Evolutionary conservation across 1,140 invertebrate genomes (phyloP).

Genomic region (Cardiocondyla obscurior): DNA sequence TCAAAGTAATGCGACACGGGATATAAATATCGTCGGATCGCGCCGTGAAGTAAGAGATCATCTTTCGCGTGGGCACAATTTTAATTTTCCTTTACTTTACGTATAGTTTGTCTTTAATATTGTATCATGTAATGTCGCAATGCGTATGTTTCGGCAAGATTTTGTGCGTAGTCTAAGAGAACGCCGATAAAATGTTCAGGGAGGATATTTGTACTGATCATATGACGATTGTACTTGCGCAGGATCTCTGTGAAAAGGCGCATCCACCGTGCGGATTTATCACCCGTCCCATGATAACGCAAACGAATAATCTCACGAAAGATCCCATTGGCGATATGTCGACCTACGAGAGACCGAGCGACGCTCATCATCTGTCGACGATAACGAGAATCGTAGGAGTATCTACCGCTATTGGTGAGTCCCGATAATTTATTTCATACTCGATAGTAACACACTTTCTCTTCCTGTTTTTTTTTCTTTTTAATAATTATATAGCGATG

Average conservation of each 20-base stretch:
- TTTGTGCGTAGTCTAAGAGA: not conserved
- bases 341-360: constrained; percentile 53
- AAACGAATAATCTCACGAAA: constrained; percentile 47
- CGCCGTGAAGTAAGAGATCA: not conserved
- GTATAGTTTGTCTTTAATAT: not conserved
- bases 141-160: not conserved
- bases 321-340: constrained; percentile 50
- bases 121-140: not conserved
- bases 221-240: not conserved
- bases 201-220: not conserved
- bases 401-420: constrained; percentile 73
- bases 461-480: too few species aligned
- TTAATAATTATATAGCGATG: too few species aligned
- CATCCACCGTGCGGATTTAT: not conserved
- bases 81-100: not conserved
- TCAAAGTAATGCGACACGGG: not conserved
- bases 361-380: constrained; percentile 62
- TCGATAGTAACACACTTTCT: not conserved
- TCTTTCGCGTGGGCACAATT: not conserved
- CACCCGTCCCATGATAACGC: constrained; percentile 56
- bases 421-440: constrained; percentile 7
- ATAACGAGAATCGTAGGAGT: constrained; percentile 73
- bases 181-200: not conserved
- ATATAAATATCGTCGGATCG: too few species aligned
- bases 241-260: not conserved